Evolutionary conservation across 2,797 vertebrate species (phyloP).

Genomic region (Neosilurus mollespiculum): DNA sequence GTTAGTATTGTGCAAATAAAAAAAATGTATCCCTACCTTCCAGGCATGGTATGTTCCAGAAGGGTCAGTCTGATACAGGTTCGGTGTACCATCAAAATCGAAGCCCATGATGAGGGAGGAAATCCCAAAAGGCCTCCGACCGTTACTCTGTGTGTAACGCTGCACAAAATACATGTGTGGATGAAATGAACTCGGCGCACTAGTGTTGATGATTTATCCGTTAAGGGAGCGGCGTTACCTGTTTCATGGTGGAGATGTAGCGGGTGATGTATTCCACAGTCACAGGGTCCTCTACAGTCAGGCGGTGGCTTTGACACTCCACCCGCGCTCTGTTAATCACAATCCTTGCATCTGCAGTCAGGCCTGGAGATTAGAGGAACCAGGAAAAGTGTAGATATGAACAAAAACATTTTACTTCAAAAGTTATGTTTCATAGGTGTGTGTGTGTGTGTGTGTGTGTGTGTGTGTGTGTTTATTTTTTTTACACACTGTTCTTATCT

Average conservation of each 20-base stretch:
- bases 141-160: conserved; percentile 85
- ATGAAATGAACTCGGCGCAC: neutral
- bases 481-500: too few relatives aligned
- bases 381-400: neutral
- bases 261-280: conserved; percentile 86
- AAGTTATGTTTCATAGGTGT: neutral
- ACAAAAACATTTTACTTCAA: neutral
- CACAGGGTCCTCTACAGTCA: conserved; percentile 84
- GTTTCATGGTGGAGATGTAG: conserved; percentile 83
- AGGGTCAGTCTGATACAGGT: conserved; percentile 84
- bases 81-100: conserved; percentile 81
- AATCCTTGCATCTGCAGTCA: conserved; percentile 83
- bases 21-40: conserved; percentile 70
- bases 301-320: conserved; percentile 85
- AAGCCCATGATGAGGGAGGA: conserved; percentile 84
- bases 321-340: conserved; percentile 83
- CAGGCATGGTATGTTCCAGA: conserved; percentile 86
- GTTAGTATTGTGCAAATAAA: neutral
- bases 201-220: neutral
- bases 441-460: too few relatives aligned
- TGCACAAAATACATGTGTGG: conserved; percentile 47
- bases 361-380: conserved; percentile 62
- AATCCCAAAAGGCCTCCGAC: conserved; percentile 83
- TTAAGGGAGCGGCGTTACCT: conserved; percentile 64
- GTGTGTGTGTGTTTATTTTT: too few relatives aligned